These are phyloP conservation scores for Acropora yongei DNA, from an alignment of 64 coral and sea anemone species.

Conservation along the genomic window DNA sequence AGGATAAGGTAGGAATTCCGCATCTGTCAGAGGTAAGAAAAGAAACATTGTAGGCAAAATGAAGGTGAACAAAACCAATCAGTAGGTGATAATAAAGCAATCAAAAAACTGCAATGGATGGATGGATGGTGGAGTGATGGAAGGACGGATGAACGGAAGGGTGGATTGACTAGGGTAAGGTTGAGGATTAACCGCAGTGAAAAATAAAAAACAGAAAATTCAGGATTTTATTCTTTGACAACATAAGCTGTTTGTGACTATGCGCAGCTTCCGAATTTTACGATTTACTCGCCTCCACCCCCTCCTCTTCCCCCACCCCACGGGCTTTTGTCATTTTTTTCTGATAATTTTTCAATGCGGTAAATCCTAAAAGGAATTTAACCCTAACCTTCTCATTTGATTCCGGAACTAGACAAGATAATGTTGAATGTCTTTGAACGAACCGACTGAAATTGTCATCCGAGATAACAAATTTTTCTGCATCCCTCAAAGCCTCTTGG, in stretches of 20 bases:
- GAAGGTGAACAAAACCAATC: background rate
- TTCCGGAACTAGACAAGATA: constrained; percentile 78
- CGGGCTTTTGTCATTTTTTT: background rate
- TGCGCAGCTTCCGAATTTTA: no score
- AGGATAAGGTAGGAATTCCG: constrained; percentile 90
- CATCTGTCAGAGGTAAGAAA: constrained; percentile 68
- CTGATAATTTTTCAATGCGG: background rate
- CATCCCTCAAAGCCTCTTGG: constrained; percentile 63
- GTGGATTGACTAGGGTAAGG: no score
- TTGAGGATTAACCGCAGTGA: no score
- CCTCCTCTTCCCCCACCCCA: no score
- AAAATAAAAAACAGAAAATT: no score
- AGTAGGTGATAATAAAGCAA: background rate
- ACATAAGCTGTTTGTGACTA: no score
- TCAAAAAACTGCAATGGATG: background rate
- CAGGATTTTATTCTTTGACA: no score
- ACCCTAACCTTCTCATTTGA: constrained; percentile 83
- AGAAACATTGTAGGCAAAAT: background rate
- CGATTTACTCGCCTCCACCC: no score
- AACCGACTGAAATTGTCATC: constrained; percentile 74
- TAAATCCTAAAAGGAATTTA: background rate
- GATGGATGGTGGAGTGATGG: background rate
- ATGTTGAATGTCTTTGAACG: constrained; percentile 62
- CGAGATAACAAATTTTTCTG: constrained; percentile 72
- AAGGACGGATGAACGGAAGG: no score